Conservation (phyloP, 1,140 invertebrate species). For the Drosophila ogumai region DNA sequence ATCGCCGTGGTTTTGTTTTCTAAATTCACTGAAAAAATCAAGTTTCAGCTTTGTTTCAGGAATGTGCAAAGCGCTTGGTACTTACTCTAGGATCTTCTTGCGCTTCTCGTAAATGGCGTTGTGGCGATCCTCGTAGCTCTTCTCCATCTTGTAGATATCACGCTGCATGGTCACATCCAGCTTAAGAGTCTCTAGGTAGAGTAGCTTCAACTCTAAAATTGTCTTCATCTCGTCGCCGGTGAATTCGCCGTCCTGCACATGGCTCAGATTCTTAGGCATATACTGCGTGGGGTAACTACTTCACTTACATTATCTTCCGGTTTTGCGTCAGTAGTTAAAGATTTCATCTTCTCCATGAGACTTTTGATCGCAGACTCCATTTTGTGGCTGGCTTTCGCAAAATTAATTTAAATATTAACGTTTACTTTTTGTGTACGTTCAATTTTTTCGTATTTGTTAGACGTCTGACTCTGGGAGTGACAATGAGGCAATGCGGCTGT, state of each 20-base stretch:
- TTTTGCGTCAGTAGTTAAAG: rapidly evolving
- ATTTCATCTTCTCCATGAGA: neutral
- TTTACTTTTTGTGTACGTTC: neutral
- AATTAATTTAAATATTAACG: neutral
- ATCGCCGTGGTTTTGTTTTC: constrained; percentile 66
- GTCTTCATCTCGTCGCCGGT: constrained; percentile 90
- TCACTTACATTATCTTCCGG: constrained; percentile 27
- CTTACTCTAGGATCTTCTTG: constrained; percentile 72
- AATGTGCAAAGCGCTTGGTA: neutral
- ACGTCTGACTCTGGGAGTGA: neutral
- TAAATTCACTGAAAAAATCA: constrained; percentile 45
- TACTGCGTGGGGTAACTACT: rapidly evolving
- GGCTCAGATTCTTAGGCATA: neutral
- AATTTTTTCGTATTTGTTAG: neutral
- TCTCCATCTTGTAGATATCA: constrained; percentile 94
- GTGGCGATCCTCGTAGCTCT: constrained; percentile 88
- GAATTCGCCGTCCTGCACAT: constrained; percentile 33
- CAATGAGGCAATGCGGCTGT: constrained; percentile 5
- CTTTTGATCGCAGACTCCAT: neutral
- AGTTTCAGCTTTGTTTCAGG: neutral
- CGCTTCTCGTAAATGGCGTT: constrained; percentile 74
- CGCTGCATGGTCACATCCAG: constrained; percentile 95
- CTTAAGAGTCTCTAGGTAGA: constrained; percentile 92
- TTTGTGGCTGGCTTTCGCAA: neutral
- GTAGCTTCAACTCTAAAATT: constrained; percentile 93